These are phyloP conservation scores for Conus ventricosus DNA, from an alignment of 1,140 invertebrate species.

Conservation along the genomic window DNA sequence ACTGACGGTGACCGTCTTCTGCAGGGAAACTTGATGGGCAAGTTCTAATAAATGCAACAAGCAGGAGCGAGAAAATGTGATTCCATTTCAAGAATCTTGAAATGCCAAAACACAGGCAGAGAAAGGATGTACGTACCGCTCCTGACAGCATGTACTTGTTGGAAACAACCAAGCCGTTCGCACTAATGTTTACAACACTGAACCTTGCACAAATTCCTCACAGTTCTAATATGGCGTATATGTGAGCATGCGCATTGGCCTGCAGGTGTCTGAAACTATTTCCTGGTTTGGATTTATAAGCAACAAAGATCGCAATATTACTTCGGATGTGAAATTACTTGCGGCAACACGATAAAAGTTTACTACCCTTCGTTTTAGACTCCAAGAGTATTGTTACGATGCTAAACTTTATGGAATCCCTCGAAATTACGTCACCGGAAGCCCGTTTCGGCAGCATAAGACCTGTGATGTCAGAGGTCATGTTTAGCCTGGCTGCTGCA, in stretches of 20 bases:
- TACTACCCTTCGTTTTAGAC: background rate
- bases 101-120: background rate
- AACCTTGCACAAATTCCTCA: slow-evolving; percentile 32
- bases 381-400: background rate
- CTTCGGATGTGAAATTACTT: background rate
- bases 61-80: background rate
- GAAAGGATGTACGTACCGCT: background rate
- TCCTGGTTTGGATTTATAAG: slow-evolving; percentile 16
- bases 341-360: background rate
- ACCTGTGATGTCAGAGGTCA: background rate
- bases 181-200: slow-evolving; percentile 17
- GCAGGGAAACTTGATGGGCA: background rate
- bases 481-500: background rate
- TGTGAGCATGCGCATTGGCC: slow-evolving; percentile 52
- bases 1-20: background rate
- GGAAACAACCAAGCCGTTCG: slow-evolving; percentile 30
- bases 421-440: slow-evolving; percentile 58
- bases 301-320: background rate
- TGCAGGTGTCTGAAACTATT: slow-evolving; percentile 34
- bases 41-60: background rate
- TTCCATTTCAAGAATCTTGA: background rate
- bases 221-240: slow-evolving; percentile 49
- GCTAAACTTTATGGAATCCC: slow-evolving; percentile 30
- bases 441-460: background rate
- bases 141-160: background rate